A percentile compares a stretch with the other conserved stretches of the same genome.
Evolutionary conservation across 2,113 vertebrate species (phyloP).

Genomic region (Chiloscyllium plagiosum): DNA sequence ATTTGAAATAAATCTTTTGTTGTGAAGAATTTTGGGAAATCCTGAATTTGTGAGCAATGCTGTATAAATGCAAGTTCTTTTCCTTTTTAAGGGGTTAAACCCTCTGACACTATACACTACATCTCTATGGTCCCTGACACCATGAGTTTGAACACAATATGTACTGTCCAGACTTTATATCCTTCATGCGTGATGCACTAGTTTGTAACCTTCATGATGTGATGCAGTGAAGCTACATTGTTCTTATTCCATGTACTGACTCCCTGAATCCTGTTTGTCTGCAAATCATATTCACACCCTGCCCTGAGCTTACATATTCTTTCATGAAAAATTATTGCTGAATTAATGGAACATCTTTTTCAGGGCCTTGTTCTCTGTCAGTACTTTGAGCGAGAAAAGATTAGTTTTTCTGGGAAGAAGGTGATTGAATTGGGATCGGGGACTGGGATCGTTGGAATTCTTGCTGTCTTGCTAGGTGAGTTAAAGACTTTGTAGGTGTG

Average conservation of each 20-base stretch:
- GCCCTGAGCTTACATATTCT: background rate
- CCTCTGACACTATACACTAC: too few relatives aligned
- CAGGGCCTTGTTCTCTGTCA: conserved; percentile 2
- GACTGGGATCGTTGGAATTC: conserved; percentile 1
- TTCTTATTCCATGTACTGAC: background rate
- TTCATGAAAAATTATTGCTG: background rate
- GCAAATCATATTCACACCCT: background rate
- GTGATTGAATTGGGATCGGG: conserved; percentile 16
- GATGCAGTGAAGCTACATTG: background rate
- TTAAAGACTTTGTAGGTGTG: background rate
- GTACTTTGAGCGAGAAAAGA: background rate
- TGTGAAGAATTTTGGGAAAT: too few relatives aligned
- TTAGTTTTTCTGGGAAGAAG: background rate
- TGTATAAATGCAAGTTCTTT: background rate
- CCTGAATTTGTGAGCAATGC: background rate
- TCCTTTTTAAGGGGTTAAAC: too few relatives aligned
- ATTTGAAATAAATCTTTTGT: background rate
- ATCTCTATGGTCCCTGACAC: background rate
- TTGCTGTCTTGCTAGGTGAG: background rate
- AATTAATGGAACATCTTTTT: background rate
- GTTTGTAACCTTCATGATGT: background rate
- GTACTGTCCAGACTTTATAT: background rate
- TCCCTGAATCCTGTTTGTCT: background rate
- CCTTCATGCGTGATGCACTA: background rate
- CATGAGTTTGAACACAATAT: too few relatives aligned